Conservation (phyloP, 2,113 vertebrate genomes). For the Deroptyus accipitrinus region DNA sequence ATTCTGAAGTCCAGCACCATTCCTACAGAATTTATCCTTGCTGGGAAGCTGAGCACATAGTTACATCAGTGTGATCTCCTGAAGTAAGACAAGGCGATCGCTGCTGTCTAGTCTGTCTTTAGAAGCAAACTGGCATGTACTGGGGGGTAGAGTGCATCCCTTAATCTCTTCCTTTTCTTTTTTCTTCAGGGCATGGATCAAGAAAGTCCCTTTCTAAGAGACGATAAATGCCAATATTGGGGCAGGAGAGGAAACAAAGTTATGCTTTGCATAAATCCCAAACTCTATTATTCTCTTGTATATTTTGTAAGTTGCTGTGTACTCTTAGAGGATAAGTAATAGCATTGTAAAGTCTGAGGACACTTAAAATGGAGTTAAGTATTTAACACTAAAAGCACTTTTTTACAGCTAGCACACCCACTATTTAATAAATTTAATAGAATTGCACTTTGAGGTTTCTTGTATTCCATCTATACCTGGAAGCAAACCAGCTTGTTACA, state of each 20-base stretch:
- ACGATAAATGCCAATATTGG: conserved; percentile 49
- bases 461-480: not conserved
- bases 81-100: not conserved
- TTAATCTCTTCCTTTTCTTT: not conserved
- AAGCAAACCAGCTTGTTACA: not conserved
- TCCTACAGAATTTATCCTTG: not conserved
- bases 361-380: not conserved
- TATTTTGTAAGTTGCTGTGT: conserved; percentile 27
- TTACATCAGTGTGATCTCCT: not conserved
- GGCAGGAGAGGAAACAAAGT: not conserved
- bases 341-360: not conserved
- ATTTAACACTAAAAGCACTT: conserved; percentile 1
- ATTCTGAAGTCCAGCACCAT: not conserved
- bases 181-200: conserved; percentile 6
- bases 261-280: not conserved
- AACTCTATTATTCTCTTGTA: not conserved
- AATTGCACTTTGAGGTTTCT: conserved; percentile 47
- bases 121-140: not conserved
- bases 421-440: conserved; percentile 61
- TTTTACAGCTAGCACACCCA: conserved; percentile 31
- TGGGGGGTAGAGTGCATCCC: not conserved
- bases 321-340: not conserved
- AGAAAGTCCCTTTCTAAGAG: conserved; percentile 48
- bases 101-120: not conserved
- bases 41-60: not conserved